Evolutionary conservation across 2,797 vertebrate species (phyloP).

Genomic region (Decapterus maruadsi): DNA sequence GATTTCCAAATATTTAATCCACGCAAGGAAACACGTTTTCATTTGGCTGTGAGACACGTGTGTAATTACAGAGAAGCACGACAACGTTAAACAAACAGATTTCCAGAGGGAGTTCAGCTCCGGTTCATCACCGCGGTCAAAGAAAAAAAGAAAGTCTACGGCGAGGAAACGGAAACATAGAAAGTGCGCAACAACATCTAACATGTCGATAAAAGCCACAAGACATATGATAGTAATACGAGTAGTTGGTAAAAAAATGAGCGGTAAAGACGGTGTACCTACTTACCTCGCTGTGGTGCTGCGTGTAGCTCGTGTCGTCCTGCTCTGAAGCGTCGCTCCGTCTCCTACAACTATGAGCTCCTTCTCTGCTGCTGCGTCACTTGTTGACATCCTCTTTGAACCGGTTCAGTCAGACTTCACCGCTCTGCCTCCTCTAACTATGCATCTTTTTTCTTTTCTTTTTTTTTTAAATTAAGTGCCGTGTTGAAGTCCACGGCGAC

Average conservation of each 20-base stretch:
- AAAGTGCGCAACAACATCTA: neutral
- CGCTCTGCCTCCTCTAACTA: neutral
- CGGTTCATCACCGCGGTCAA: neutral
- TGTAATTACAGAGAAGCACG: neutral
- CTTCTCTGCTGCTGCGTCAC: slow-evolving; percentile 69
- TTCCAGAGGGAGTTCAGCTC: slow-evolving; percentile 25
- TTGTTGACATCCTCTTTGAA: slow-evolving; percentile 77
- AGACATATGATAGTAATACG: accelerated
- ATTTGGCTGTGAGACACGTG: accelerated
- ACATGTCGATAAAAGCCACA: neutral
- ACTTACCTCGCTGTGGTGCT: slow-evolving; percentile 58
- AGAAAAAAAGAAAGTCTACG: neutral
- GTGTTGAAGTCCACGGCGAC: neutral
- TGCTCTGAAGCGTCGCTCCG: slow-evolving; percentile 28
- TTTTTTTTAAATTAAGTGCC: neutral
- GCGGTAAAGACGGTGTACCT: slow-evolving; percentile 9
- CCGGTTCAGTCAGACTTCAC: slow-evolving; percentile 46
- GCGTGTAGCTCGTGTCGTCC: neutral
- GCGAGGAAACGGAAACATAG: neutral
- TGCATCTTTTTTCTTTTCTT: slow-evolving; percentile 14
- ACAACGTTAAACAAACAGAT: neutral
- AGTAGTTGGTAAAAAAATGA: neutral
- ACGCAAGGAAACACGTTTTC: accelerated
- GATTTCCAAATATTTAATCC: neutral
- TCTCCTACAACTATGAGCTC: slow-evolving; percentile 60